Evolutionary conservation across 2,113 vertebrate genomes (phyloP).

Genomic region (Climacteris rufus): DNA sequence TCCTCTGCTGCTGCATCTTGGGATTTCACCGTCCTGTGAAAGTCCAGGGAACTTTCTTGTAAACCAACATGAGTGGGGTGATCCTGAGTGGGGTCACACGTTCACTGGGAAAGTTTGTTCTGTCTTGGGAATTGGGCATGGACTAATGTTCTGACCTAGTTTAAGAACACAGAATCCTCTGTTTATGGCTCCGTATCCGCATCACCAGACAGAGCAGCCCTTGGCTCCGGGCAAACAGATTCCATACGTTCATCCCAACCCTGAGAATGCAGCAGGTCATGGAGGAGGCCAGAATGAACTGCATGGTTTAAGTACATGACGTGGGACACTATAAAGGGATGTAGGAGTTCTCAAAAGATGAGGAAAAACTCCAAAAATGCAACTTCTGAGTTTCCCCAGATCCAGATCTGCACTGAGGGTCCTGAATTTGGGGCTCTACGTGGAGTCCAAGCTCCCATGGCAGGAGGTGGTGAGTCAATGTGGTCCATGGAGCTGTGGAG

Average conservation of each 20-base stretch:
- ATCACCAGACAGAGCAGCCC: neutral
- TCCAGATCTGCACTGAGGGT: neutral
- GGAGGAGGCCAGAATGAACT: fast-evolving
- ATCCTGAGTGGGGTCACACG: neutral
- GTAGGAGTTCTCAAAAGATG: neutral
- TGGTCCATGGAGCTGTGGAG: neutral
- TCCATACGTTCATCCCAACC: neutral
- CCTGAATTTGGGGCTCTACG: fast-evolving
- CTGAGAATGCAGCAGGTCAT: neutral
- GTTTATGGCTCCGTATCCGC: fast-evolving
- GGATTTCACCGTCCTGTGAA: neutral
- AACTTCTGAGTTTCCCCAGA: neutral
- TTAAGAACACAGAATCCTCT: neutral
- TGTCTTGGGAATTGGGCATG: neutral
- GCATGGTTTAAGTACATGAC: fast-evolving
- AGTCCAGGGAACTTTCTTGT: neutral
- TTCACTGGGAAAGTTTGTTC: neutral
- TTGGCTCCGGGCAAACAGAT: no score
- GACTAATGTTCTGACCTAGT: neutral
- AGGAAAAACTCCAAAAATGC: neutral
- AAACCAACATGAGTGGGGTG: fast-evolving
- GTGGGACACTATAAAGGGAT: neutral
- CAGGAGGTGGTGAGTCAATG: neutral
- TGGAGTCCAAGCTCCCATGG: neutral
- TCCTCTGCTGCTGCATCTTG: neutral